Evolutionary conservation across 2,113 vertebrate species (phyloP).

Genomic region (Nerophis ophidion): DNA sequence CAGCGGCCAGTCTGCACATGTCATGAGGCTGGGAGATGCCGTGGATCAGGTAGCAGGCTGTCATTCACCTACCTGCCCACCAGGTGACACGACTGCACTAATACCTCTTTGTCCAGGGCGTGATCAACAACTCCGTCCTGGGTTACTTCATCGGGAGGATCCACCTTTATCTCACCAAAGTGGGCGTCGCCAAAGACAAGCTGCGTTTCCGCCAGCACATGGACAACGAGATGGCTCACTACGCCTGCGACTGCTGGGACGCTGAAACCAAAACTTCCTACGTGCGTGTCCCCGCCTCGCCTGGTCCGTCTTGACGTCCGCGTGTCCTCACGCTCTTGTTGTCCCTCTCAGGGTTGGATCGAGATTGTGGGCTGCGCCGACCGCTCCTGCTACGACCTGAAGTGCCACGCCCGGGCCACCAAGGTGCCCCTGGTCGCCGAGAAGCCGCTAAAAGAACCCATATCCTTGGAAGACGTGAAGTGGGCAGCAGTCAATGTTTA

Average conservation of each 20-base stretch:
- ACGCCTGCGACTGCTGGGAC: conserved; percentile 98
- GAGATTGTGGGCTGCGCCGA: conserved; percentile 97
- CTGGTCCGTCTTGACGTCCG: conserved; percentile 28
- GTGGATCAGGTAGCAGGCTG: conserved; percentile 82
- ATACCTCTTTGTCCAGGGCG: conserved; percentile 70
- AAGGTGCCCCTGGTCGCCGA: conserved; percentile 96
- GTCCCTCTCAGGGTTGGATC: conserved; percentile 86
- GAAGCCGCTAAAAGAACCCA: conserved; percentile 94
- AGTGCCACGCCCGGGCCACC: conserved; percentile 87
- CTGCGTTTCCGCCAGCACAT: conserved; percentile 98
- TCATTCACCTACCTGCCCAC: not conserved
- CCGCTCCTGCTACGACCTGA: conserved; percentile 91
- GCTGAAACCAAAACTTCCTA: conserved; percentile 97
- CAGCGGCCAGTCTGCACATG: conserved; percentile 87
- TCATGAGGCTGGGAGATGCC: conserved; percentile 89
- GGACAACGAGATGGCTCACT: conserved; percentile 99
- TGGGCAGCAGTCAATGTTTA: no score
- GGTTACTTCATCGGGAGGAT: conserved; percentile 98
- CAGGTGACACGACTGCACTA: no score
- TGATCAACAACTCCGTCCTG: conserved; percentile 97
- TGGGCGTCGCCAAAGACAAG: conserved; percentile 88
- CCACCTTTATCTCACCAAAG: conserved; percentile 95
- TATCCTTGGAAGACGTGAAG: conserved; percentile 77
- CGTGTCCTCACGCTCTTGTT: not conserved
- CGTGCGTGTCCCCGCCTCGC: conserved; percentile 61